Conservation (phyloP, 2,797 vertebrate species). For the Chelmon rostratus region DNA sequence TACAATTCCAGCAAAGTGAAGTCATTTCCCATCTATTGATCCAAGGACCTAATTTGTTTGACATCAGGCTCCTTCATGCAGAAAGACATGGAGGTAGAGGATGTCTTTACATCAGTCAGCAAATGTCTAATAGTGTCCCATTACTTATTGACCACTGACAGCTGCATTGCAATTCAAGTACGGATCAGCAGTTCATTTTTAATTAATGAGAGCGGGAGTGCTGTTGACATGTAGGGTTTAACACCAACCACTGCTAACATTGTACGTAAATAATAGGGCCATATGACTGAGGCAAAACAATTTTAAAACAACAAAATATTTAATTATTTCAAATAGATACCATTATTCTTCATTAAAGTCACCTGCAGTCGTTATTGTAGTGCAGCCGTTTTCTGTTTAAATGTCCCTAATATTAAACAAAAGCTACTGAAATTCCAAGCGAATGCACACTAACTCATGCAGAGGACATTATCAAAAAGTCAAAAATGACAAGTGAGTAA, state of each 20-base stretch:
- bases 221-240: slow-evolving; percentile 59
- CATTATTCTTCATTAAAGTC: neutral
- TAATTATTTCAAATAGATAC: slow-evolving; percentile 11
- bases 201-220: slow-evolving; percentile 65
- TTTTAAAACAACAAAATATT: neutral
- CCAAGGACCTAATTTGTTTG: slow-evolving; percentile 9
- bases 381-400: neutral
- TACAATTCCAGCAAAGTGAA: neutral
- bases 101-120: slow-evolving; percentile 49
- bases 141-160: slow-evolving; percentile 68
- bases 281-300: neutral
- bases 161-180: slow-evolving; percentile 37
- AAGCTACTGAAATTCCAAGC: neutral
- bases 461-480: slow-evolving; percentile 21
- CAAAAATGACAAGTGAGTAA: slow-evolving; percentile 35
- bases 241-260: slow-evolving; percentile 56
- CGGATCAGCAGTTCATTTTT: slow-evolving; percentile 59
- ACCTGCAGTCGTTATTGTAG: too few relatives aligned
- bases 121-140: slow-evolving; percentile 53
- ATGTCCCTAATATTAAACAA: neutral
- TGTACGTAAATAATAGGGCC: neutral
- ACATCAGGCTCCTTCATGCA: slow-evolving; percentile 19
- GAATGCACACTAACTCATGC: neutral
- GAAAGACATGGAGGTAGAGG: slow-evolving; percentile 3
- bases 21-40: slow-evolving; percentile 4